phyloP scores from a whole-genome alignment of 2,888 invertebrate species.

The Lypha dubia region DNA sequence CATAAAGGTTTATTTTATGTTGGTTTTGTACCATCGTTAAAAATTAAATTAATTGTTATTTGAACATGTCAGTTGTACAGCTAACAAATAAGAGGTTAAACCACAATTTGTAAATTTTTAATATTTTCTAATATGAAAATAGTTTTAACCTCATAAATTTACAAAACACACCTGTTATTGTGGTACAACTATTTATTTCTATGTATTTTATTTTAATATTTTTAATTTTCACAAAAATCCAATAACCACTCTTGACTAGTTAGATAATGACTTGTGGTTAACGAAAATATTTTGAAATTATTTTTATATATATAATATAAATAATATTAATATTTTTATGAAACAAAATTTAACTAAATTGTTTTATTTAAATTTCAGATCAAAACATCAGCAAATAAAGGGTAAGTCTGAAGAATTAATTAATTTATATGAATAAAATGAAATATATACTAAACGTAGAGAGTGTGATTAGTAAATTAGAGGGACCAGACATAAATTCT shows the following conservation, averaged over 20 bases:
- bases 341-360: constrained; percentile 32
- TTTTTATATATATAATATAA: constrained; percentile 5
- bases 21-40: background rate
- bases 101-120: constrained; percentile 60
- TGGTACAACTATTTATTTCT: constrained; percentile 46
- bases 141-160: constrained; percentile 63
- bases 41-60: constrained; percentile 18
- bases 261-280: constrained; percentile 66
- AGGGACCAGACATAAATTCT: too few species aligned
- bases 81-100: constrained; percentile 19
- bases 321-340: constrained; percentile 9
- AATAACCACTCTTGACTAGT: constrained; percentile 65
- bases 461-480: too few species aligned
- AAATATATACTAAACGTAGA: too few species aligned
- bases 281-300: constrained; percentile 58
- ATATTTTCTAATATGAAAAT: constrained; percentile 59
- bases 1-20: background rate
- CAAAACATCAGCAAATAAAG: background rate
- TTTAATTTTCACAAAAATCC: constrained; percentile 40
- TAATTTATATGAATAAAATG: background rate
- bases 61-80: background rate
- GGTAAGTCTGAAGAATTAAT: constrained; percentile 9
- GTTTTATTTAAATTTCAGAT: constrained; percentile 3
- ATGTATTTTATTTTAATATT: background rate
- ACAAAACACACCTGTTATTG: constrained; percentile 63